Evolutionary conservation across 1,140 invertebrate species (phyloP).

Genomic region (Meloidogyne floridensis): DNA sequence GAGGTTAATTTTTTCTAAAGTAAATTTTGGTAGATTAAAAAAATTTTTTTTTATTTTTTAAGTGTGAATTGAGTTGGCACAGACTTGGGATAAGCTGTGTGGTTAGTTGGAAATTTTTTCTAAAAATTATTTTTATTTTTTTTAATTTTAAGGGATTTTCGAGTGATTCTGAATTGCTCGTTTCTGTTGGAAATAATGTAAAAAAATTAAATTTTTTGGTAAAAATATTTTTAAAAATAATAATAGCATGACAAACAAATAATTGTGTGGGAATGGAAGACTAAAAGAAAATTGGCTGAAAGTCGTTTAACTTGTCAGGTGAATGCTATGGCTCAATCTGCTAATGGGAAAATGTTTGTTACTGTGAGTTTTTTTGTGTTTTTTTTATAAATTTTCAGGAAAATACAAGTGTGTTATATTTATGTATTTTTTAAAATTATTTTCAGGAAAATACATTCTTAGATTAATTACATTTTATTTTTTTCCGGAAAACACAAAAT

Average conservation of each 20-base stretch:
- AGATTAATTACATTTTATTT: too few species aligned
- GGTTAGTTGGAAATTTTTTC: slow-evolving; percentile 37
- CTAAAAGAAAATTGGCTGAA: slow-evolving; percentile 49
- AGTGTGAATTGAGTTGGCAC: slow-evolving; percentile 49
- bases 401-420: too few species aligned
- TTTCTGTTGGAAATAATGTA: slow-evolving; percentile 54
- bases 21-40: too few species aligned
- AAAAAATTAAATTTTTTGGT: slow-evolving; percentile 34
- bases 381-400: too few species aligned
- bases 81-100: slow-evolving; percentile 53
- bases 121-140: not conserved
- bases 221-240: not conserved
- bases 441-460: not conserved
- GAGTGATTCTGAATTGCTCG: slow-evolving; percentile 49
- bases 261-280: slow-evolving; percentile 55
- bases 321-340: slow-evolving; percentile 56
- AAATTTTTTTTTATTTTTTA: not conserved
- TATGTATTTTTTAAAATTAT: too few species aligned
- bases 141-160: slow-evolving; percentile 37
- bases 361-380: slow-evolving; percentile 43
- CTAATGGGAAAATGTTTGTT: slow-evolving; percentile 51
- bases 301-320: slow-evolving; percentile 54
- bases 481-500: too few species aligned
- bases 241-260: slow-evolving; percentile 53
- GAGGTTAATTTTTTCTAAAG: slow-evolving; percentile 12